These are phyloP conservation scores for Pogonomyrmex barbatus DNA, from an alignment of 1,140 invertebrate species.

Conservation along the genomic window DNA sequence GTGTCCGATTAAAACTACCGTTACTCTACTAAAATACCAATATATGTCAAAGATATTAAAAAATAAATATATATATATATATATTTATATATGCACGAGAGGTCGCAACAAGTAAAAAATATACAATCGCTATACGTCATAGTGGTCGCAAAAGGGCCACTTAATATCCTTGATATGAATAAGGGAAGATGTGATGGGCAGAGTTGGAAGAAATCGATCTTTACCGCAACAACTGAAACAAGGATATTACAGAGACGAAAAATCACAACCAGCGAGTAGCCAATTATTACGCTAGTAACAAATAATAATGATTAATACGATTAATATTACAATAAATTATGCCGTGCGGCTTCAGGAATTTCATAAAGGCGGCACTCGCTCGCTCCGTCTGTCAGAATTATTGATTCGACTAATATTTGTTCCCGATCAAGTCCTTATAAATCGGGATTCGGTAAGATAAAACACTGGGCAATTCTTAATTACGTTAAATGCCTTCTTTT, in stretches of 20 bases:
- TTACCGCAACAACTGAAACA: conserved; percentile 35
- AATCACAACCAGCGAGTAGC: conserved; percentile 80
- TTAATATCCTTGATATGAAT: conserved; percentile 24
- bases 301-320: conserved; percentile 70
- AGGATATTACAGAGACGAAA: conserved; percentile 61
- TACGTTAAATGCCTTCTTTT: neutral
- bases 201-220: conserved; percentile 36
- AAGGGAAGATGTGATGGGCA: neutral
- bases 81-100: conserved; percentile 29
- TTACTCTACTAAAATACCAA: conserved; percentile 60
- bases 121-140: conserved; percentile 52
- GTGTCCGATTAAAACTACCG: conserved; percentile 39
- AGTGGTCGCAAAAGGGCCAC: conserved; percentile 8
- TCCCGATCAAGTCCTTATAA: neutral
- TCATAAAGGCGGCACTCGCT: conserved; percentile 61
- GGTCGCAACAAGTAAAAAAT: conserved; percentile 61
- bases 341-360: conserved; percentile 77
- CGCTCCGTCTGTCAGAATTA: conserved; percentile 69
- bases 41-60: conserved; percentile 63
- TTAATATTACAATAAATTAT: conserved; percentile 79
- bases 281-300: conserved; percentile 75
- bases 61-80: conserved; percentile 64
- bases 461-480: neutral
- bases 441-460: neutral
- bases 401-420: conserved; percentile 9